Evolutionary conservation across 2,888 invertebrate genomes (phyloP).

Genomic region (Blastobasis adustella): DNA sequence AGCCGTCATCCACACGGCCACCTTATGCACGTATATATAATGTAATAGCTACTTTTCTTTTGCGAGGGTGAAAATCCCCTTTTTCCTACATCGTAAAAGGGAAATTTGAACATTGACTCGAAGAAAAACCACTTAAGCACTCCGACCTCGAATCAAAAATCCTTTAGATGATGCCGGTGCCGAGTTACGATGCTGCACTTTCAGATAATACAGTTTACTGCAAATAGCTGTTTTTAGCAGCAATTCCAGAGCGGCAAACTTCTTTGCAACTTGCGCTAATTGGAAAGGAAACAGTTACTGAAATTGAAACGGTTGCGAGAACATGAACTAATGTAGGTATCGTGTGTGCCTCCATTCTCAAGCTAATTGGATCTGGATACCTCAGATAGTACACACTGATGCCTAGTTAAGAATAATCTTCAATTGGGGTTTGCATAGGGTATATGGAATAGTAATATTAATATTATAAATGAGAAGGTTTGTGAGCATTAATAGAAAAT

Average conservation of each 20-base stretch:
- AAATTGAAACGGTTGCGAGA: too few relatives aligned
- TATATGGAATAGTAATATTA: too few relatives aligned
- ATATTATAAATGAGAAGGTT: too few relatives aligned
- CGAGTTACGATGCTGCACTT: slow-evolving; percentile 43
- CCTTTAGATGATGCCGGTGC: slow-evolving; percentile 27
- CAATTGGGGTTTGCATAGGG: too few relatives aligned
- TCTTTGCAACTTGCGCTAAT: too few relatives aligned
- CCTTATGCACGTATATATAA: slow-evolving; percentile 37
- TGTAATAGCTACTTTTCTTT: slow-evolving; percentile 29
- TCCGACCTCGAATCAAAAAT: slow-evolving; percentile 40
- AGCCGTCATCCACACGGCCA: slow-evolving; percentile 31
- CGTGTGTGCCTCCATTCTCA: too few relatives aligned
- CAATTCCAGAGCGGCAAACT: not conserved
- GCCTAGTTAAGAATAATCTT: too few relatives aligned
- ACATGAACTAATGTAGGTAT: too few relatives aligned
- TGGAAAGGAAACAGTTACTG: too few relatives aligned
- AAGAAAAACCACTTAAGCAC: slow-evolving; percentile 33
- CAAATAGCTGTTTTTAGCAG: slow-evolving; percentile 33
- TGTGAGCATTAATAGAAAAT: too few relatives aligned
- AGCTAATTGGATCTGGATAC: too few relatives aligned
- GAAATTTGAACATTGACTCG: slow-evolving; percentile 37
- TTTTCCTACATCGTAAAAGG: slow-evolving; percentile 51
- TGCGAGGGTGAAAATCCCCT: slow-evolving; percentile 36
- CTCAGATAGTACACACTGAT: too few relatives aligned
- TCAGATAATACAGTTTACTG: slow-evolving; percentile 32